Percentiles rank a stretch among this genome's conserved stretches.
These are phyloP conservation scores for Tangachromis dhanisi DNA, from an alignment of 2,113 vertebrate genomes.

Conservation along the genomic window DNA sequence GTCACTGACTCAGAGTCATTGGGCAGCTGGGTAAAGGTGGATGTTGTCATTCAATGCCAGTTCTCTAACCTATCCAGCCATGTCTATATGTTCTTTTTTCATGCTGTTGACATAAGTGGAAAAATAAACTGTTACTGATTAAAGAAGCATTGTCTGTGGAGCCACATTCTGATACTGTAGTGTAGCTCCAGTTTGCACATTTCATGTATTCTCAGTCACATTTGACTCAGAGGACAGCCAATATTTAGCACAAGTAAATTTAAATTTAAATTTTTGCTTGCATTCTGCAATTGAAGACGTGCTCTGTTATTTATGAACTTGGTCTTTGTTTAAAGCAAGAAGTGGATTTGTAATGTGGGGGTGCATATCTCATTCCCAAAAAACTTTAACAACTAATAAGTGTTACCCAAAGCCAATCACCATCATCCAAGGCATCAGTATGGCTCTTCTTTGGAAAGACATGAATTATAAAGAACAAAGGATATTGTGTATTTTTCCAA, in stretches of 20 bases:
- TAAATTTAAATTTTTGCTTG: fast-evolving
- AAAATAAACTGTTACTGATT: fast-evolving
- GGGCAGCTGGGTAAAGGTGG: neutral
- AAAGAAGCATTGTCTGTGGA: neutral
- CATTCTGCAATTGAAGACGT: neutral
- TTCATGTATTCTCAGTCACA: neutral
- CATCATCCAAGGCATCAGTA: too few species aligned
- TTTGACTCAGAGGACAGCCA: too few species aligned
- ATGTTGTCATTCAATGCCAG: fast-evolving
- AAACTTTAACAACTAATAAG: neutral
- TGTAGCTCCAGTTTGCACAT: neutral
- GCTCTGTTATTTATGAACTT: neutral
- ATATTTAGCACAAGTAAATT: neutral
- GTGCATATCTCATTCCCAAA: neutral
- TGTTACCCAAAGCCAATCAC: too few species aligned
- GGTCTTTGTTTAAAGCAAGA: neutral
- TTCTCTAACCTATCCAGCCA: neutral
- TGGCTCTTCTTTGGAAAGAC: neutral
- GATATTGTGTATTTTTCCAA: neutral
- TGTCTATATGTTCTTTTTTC: neutral
- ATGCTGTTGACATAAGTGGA: neutral
- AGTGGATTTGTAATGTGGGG: fast-evolving
- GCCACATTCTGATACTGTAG: too few species aligned
- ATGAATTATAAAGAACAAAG: neutral
- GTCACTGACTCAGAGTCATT: too few species aligned